Evolutionary conservation across 2,113 vertebrate species (phyloP).

Genomic region (Silurus meridionalis): DNA sequence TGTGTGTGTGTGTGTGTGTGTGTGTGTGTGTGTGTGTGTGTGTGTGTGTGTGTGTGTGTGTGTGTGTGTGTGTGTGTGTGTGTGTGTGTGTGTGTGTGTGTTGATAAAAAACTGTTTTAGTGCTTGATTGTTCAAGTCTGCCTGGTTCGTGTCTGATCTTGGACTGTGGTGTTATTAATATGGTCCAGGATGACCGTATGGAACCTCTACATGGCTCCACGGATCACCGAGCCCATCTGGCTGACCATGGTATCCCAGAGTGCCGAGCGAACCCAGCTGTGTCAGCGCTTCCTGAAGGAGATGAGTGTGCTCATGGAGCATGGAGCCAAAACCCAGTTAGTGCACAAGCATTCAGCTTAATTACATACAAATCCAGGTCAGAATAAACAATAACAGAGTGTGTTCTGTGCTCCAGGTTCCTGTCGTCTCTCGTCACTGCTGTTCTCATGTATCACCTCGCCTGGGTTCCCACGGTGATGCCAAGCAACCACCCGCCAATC

Average conservation of each 20-base stretch:
- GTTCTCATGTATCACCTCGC: constrained; percentile 86
- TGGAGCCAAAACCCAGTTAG: constrained; percentile 85
- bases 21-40: background rate
- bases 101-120: background rate
- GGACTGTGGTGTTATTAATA: background rate
- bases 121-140: background rate
- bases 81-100: background rate
- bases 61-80: background rate
- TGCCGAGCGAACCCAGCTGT: constrained; percentile 78
- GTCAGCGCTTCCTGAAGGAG: constrained; percentile 83
- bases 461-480: constrained; percentile 89
- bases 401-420: constrained; percentile 71
- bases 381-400: background rate
- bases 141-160: background rate
- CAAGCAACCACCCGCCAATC: constrained; percentile 79
- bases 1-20: background rate
- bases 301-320: constrained; percentile 80
- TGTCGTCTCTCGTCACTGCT: constrained; percentile 82
- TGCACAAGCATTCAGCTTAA: background rate
- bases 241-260: constrained; percentile 84
- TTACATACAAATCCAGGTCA: too few relatives aligned
- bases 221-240: constrained; percentile 84
- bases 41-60: background rate
- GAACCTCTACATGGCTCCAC: constrained; percentile 84
- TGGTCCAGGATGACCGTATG: constrained; percentile 77